Percentiles rank a stretch among this genome's conserved stretches.
Evolutionary conservation across 2,113 vertebrate species (phyloP).

Genomic region (Dissostichus mawsoni): DNA sequence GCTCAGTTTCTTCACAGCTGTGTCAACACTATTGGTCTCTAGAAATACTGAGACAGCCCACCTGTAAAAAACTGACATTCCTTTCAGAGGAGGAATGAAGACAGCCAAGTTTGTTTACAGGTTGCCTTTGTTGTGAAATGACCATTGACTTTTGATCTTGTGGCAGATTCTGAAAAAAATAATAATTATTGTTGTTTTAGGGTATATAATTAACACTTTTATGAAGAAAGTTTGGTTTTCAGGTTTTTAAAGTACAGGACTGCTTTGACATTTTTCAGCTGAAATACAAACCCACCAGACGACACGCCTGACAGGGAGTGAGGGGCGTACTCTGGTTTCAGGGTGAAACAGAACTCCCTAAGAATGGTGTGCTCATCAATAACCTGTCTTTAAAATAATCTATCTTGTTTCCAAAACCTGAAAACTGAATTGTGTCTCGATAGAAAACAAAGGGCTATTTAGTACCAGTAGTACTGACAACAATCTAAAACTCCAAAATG

Average conservation of each 20-base stretch:
- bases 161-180: neutral
- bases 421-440: neutral
- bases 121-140: neutral
- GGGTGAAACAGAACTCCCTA: neutral
- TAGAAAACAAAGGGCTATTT: constrained; percentile 10
- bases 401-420: neutral
- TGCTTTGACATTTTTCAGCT: neutral
- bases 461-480: neutral
- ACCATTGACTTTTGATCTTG: neutral
- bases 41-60: neutral
- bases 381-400: neutral
- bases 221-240: neutral
- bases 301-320: neutral
- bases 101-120: constrained; percentile 42
- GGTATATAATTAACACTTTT: neutral
- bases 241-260: neutral
- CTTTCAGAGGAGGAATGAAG: constrained; percentile 40
- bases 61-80: constrained; percentile 23
- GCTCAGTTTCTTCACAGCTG: neutral
- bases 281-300: constrained; percentile 4
- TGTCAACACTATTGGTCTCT: neutral
- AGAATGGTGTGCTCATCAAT: neutral
- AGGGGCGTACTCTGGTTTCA: neutral
- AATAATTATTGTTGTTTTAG: neutral
- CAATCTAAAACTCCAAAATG: constrained; percentile 39